Conservation (phyloP, 2,113 vertebrate genomes). For the Phocoena phocoena region DNA sequence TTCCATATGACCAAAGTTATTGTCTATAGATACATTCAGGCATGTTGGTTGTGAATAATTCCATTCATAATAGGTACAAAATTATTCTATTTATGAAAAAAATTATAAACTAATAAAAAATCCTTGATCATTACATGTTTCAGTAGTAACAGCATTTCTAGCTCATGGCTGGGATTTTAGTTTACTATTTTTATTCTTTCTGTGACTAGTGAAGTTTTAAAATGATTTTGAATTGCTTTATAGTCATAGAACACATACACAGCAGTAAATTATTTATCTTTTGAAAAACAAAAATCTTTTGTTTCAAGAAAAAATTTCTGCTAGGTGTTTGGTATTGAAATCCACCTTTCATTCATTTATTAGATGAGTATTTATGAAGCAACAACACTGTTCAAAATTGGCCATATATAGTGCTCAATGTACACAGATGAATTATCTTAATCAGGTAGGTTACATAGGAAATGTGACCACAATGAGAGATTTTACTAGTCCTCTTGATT, state of each 20-base stretch:
- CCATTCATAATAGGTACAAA: not conserved
- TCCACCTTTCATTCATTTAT: not conserved
- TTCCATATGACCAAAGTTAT: not conserved
- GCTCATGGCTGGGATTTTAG: not conserved
- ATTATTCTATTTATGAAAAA: not conserved
- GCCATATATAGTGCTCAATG: not conserved
- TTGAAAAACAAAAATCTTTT: not conserved
- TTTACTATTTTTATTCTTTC: not conserved
- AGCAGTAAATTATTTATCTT: not conserved
- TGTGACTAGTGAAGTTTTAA: not conserved
- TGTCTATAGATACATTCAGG: not conserved
- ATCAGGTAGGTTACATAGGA: not conserved
- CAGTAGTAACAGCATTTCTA: not conserved
- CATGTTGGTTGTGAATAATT: not conserved
- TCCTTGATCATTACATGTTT: not conserved
- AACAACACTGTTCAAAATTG: not conserved
- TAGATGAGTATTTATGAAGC: not conserved
- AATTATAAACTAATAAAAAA: not conserved
- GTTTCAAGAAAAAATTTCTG: not conserved
- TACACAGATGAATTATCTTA: not conserved
- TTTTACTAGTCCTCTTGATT: not conserved
- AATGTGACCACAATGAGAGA: not conserved
- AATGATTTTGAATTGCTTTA: not conserved
- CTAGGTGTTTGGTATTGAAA: not conserved
- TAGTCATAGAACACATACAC: not conserved